Base-by-base conservation (phyloP, 2,888 invertebrate species). In the Carabus problematicus region DNA sequence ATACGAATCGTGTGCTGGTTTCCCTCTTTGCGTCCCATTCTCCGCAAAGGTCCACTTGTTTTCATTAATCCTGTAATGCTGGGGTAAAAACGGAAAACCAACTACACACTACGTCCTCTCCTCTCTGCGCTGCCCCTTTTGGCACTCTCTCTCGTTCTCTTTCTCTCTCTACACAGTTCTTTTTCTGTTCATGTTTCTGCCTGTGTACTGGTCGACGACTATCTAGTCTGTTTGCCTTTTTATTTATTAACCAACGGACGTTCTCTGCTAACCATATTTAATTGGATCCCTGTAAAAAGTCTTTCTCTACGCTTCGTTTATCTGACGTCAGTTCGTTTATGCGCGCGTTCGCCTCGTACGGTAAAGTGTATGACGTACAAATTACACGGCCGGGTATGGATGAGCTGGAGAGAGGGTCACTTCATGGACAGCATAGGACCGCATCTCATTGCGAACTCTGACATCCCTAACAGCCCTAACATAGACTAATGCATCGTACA, bases 231-330 rank as follows among this genome's bases (percentile, higher is more conserved):
- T 66, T 66, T 66, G 66, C 66, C 66, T 66, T 66, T 66, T 66
- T 66, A 66, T 66, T 66, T 66, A 66, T 66, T 66, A 66, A 66
- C 40, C 66, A 66, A 49, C 66, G 66, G 66, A 66, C 66, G 66
- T 66, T 66, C 66, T 40, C 66, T 66, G 59, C 66, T 75, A 73
- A 71, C 74, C 73, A 74, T 73, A 75, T 74, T 77, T 76, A 76
- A 76, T 76, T 76, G 75, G 76, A 75, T 76, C 73, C 74, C 72
- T 72, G 75, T 76, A 75, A 76, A 76, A 76, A 76, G 66, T 76
- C 71, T 70, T 70, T 73, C 70, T 70, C 71, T 74, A 74, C 75
- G 75, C 74, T 74, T 75, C 74, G 75, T 72, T 52, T 52, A 52
- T 52, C 52, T 52, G 52, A 52, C 52, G 52, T 52, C 52, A 52